A percentile compares a stretch with the other conserved stretches of the same genome.
phyloP scores from a whole-genome alignment of 2,888 invertebrate genomes.

The Drosophila melanocephala region DNA sequence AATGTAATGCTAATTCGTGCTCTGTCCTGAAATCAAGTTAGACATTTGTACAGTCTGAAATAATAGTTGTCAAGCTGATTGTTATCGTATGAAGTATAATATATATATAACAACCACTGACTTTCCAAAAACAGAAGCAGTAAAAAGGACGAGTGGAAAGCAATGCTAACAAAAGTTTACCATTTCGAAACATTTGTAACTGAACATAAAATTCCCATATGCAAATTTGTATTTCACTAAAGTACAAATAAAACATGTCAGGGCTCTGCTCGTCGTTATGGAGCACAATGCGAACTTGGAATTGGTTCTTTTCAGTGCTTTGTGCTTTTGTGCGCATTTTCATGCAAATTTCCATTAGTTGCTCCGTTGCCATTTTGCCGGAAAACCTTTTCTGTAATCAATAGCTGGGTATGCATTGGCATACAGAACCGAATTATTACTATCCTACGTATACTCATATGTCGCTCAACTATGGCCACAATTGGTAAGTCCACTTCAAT shows the following conservation, averaged over 20 bases:
- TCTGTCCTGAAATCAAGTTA: constrained; percentile 10
- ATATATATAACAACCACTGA: constrained; percentile 27
- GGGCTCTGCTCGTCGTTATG: constrained; percentile 8
- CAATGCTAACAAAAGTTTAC: constrained; percentile 38
- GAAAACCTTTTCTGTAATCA: constrained; percentile 62
- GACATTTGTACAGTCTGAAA: constrained; percentile 35
- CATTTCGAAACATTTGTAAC: constrained; percentile 52
- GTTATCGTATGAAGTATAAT: constrained; percentile 34
- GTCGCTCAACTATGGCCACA: constrained; percentile 78
- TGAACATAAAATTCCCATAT: constrained; percentile 44
- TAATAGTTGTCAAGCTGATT: constrained; percentile 60
- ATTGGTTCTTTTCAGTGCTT: constrained; percentile 43
- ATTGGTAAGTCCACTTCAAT: constrained; percentile 76
- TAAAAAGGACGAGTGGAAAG: constrained; percentile 2
- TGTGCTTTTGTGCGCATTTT: constrained; percentile 71
- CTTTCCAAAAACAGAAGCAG: constrained; percentile 10
- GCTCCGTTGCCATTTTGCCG: constrained; percentile 61
- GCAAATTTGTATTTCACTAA: constrained; percentile 38
- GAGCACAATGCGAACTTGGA: constrained; percentile 13
- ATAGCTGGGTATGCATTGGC: constrained; percentile 25
- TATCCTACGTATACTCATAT: constrained; percentile 22
- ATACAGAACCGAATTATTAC: constrained; percentile 16
- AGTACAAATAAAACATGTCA: constrained; percentile 33
- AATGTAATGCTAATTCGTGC: constrained; percentile 52
- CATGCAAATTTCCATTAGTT: constrained; percentile 65